Evolutionary conservation across 2,797 vertebrate species (phyloP).

Genomic region (Gobionotothen gibberifrons): DNA sequence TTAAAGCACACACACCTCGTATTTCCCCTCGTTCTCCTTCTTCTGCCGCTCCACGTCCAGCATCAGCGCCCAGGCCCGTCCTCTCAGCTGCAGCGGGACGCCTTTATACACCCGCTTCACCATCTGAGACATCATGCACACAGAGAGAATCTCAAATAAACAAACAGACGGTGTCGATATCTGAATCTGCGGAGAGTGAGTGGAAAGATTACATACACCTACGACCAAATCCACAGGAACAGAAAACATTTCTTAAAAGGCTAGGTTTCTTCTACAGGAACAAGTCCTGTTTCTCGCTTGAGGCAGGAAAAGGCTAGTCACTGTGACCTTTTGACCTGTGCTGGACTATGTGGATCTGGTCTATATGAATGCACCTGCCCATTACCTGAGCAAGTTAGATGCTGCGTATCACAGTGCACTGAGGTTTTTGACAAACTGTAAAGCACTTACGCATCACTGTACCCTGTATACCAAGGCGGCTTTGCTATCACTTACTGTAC

Average conservation of each 20-base stretch:
- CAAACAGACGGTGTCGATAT: constrained; percentile 1
- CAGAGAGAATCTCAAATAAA: background rate
- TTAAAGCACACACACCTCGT: constrained; percentile 79
- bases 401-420: too few species aligned
- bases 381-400: too few species aligned
- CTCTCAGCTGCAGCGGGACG: constrained; percentile 87
- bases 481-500: too few species aligned
- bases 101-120: constrained; percentile 88
- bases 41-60: constrained; percentile 87
- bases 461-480: too few species aligned
- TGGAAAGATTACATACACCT: constrained; percentile 34
- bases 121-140: constrained; percentile 77
- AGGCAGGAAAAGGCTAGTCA: too few species aligned
- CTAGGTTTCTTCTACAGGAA: too few species aligned
- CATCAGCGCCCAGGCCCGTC: constrained; percentile 87
- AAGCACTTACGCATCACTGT: too few species aligned
- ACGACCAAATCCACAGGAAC: constrained; percentile 14
- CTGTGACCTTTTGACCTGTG: too few species aligned
- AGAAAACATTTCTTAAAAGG: background rate
- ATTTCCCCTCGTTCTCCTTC: constrained; percentile 86
- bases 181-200: constrained; percentile 4
- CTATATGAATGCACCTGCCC: too few species aligned
- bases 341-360: too few species aligned
- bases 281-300: too few species aligned
- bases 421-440: too few species aligned